Percentiles rank a stretch among this genome's conserved stretches.
phyloP scores from a whole-genome alignment of 2,797 vertebrate genomes.

The Tarsius wallacei region DNA sequence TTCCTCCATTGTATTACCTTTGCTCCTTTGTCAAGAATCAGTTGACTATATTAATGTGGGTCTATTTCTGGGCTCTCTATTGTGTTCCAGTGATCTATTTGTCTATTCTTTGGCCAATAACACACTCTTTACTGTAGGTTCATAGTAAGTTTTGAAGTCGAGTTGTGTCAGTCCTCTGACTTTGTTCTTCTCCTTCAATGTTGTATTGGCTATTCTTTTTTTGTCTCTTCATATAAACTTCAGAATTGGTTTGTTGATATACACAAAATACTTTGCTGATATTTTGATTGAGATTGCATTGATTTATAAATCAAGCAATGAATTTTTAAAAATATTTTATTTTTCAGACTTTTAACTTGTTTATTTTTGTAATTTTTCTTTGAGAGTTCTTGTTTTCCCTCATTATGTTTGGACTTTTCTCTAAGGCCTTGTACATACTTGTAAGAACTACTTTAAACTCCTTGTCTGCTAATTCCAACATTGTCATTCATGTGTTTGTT shows the following conservation, averaged over 20 bases:
- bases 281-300: neutral
- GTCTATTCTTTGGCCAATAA: conserved; percentile 9
- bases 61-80: too few relatives aligned
- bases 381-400: neutral
- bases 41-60: too few relatives aligned
- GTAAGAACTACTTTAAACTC: conserved; percentile 2
- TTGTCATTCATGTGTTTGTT: neutral
- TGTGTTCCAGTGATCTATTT: conserved; percentile 17
- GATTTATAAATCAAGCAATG: neutral
- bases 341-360: neutral
- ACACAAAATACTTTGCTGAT: too few relatives aligned
- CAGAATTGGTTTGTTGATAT: too few relatives aligned
- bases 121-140: neutral
- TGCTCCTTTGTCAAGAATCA: too few relatives aligned
- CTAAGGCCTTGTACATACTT: neutral
- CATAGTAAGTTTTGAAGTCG: neutral
- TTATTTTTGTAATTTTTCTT: neutral
- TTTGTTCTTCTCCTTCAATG: too few relatives aligned
- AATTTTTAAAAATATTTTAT: neutral
- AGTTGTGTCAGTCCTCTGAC: neutral
- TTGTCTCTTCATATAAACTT: too few relatives aligned
- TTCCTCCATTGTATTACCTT: too few relatives aligned
- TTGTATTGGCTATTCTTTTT: too few relatives aligned
- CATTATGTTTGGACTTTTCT: conserved; percentile 21
- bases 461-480: conserved; percentile 30